Percentiles rank a stretch among this genome's conserved stretches.
Conservation (phyloP, 1,140 invertebrate species). For the Whitmania pigra region DNA sequence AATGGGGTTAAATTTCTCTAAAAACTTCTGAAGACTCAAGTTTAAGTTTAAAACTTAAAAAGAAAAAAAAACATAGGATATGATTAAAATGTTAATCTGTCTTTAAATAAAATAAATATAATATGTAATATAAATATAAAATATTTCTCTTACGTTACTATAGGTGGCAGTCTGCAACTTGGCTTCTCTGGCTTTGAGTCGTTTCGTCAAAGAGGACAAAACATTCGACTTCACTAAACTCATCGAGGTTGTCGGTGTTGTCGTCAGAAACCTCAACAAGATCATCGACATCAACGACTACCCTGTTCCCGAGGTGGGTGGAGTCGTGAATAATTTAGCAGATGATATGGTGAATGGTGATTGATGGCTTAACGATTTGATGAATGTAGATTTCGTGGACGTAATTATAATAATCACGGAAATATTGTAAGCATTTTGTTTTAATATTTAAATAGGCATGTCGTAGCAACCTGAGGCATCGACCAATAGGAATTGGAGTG, state of each 20-base stretch:
- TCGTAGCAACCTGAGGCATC: constrained; percentile 75
- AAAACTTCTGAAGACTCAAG: too few relatives aligned
- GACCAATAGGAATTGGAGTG: constrained; percentile 89
- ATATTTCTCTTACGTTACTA: constrained; percentile 26
- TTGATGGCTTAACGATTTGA: too few relatives aligned
- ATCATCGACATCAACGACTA: constrained; percentile 96
- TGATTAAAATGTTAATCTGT: too few relatives aligned
- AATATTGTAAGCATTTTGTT: background rate
- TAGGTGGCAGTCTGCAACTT: constrained; percentile 90
- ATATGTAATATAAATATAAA: too few relatives aligned
- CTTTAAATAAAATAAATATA: too few relatives aligned
- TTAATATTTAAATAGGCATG: constrained; percentile 44
- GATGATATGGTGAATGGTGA: too few relatives aligned
- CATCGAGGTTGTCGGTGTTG: constrained; percentile 72
- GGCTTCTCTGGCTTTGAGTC: constrained; percentile 92
- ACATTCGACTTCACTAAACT: constrained; percentile 81
- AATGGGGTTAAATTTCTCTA: background rate
- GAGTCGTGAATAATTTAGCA: background rate
- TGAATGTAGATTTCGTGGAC: too few relatives aligned
- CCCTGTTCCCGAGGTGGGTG: constrained; percentile 71
- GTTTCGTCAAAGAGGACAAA: constrained; percentile 62
- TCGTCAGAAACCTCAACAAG: constrained; percentile 86
- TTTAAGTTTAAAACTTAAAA: too few relatives aligned
- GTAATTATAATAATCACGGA: too few relatives aligned
- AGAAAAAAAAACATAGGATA: too few relatives aligned